These are phyloP conservation scores for Chaetophractus vellerosus DNA, from an alignment of 2,797 vertebrate species.

Conservation along the genomic window DNA sequence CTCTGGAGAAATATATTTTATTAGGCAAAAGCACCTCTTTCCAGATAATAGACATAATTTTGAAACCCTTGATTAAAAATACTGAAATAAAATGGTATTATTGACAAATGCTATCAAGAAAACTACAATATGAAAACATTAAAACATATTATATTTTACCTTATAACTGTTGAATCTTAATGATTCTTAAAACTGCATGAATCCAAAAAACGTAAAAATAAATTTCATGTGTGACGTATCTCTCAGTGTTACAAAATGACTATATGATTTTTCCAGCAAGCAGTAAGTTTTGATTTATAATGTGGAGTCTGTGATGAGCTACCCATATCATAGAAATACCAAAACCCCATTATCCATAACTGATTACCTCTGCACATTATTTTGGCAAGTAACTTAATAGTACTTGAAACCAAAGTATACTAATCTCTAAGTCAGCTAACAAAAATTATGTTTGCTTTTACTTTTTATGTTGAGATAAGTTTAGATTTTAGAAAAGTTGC, in stretches of 20 bases:
- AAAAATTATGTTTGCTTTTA: background rate
- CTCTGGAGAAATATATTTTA: slow-evolving; percentile 11
- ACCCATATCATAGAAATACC: background rate
- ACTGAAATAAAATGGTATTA: slow-evolving; percentile 43
- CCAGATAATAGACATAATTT: background rate
- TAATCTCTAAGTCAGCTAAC: slow-evolving; percentile 32
- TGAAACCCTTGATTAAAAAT: background rate
- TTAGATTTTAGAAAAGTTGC: slow-evolving; percentile 22
- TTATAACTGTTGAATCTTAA: slow-evolving; percentile 20
- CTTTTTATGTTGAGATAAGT: slow-evolving; percentile 35
- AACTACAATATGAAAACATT: background rate
- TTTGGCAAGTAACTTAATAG: slow-evolving; percentile 17
- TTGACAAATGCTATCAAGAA: background rate
- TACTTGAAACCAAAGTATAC: slow-evolving; percentile 23
- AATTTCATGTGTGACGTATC: background rate
- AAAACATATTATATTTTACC: slow-evolving; percentile 16
- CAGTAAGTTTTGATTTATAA: background rate
- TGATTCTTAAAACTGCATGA: slow-evolving; percentile 49
- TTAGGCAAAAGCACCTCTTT: background rate
- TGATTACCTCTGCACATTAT: background rate
- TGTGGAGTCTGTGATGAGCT: background rate
- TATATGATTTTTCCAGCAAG: slow-evolving; percentile 9
- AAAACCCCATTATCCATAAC: background rate
- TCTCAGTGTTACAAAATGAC: slow-evolving; percentile 14
- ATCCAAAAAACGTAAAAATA: background rate